Evolutionary conservation across 2,888 invertebrate genomes (phyloP).

Genomic region (Cyclophora punctaria): DNA sequence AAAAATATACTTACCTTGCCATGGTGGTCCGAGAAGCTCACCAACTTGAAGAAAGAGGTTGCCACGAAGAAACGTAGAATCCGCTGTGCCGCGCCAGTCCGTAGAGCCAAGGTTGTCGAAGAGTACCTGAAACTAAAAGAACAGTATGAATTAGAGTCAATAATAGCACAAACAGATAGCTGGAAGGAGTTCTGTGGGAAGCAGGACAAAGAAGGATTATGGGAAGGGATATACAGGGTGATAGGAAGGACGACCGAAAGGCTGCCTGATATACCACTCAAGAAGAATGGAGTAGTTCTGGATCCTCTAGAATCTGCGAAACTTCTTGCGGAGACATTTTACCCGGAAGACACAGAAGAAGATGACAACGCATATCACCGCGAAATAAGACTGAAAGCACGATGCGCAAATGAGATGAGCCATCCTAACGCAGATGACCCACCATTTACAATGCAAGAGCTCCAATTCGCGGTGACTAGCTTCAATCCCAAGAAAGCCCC

Average conservation of each 20-base stretch:
- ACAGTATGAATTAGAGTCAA: conserved; percentile 2
- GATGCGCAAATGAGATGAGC: no score
- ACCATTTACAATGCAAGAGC: no score
- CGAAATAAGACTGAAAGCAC: no score
- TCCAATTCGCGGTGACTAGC: no score
- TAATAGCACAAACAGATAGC: conserved; percentile 5
- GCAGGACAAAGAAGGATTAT: conserved; percentile 11
- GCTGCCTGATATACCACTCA: no score
- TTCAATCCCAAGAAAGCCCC: no score
- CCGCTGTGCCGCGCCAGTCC: conserved; percentile 8
- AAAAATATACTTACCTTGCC: conserved; percentile 7
- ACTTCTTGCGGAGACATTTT: background rate
- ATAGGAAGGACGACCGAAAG: no score
- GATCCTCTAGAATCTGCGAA: conserved; percentile 3
- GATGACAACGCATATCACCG: no score
- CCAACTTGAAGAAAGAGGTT: conserved; percentile 4
- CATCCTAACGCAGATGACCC: no score
- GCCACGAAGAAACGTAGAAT: conserved; percentile 9
- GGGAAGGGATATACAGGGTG: no score
- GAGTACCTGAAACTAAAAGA: conserved; percentile 11
- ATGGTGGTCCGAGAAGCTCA: conserved; percentile 13
- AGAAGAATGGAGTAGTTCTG: background rate
- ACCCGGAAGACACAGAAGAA: no score
- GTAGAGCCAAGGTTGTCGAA: conserved; percentile 4
- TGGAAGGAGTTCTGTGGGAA: conserved; percentile 16